A percentile compares a stretch with the other conserved stretches of the same genome.
These are phyloP conservation scores for Harmothoe impar DNA, from an alignment of 2,888 invertebrate genomes.

Conservation along the genomic window DNA sequence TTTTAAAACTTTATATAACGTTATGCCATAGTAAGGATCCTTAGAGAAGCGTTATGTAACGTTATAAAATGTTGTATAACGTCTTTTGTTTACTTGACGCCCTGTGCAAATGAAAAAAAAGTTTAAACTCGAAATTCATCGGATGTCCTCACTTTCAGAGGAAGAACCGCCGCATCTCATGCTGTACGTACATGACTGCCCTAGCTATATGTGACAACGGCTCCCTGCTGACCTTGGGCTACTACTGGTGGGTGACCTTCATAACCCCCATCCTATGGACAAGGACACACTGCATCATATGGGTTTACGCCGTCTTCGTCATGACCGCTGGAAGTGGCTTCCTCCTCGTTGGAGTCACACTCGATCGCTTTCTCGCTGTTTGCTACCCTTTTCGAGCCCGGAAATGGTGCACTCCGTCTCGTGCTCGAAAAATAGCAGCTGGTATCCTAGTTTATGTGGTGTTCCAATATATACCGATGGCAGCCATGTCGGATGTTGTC, in stretches of 20 bases:
- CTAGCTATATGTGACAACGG: conserved; percentile 3
- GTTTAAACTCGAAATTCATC: too few relatives aligned
- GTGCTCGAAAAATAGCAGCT: conserved; percentile 2
- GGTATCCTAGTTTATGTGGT: background rate
- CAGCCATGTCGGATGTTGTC: conserved; percentile 42
- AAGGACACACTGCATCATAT: background rate
- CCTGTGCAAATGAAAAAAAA: too few relatives aligned
- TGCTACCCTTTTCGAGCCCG: conserved; percentile 29
- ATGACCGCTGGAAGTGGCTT: conserved; percentile 42
- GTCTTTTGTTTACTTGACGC: too few relatives aligned
- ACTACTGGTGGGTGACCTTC: conserved; percentile 24
- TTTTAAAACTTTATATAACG: too few relatives aligned
- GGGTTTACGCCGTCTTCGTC: conserved; percentile 19
- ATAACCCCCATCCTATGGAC: background rate
- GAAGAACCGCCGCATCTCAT: conserved; percentile 24
- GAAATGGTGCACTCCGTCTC: background rate
- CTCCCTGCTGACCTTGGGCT: background rate
- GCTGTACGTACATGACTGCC: conserved; percentile 39
- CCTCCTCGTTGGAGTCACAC: conserved; percentile 16
- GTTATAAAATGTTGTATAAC: too few relatives aligned
- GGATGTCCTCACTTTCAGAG: too few relatives aligned
- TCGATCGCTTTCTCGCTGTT: conserved; percentile 24
- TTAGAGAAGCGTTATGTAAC: too few relatives aligned
- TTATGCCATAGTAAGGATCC: too few relatives aligned
- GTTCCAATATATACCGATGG: background rate